These are phyloP conservation scores for Drosophila obscura DNA, from an alignment of 1,140 invertebrate species.

Conservation along the genomic window DNA sequence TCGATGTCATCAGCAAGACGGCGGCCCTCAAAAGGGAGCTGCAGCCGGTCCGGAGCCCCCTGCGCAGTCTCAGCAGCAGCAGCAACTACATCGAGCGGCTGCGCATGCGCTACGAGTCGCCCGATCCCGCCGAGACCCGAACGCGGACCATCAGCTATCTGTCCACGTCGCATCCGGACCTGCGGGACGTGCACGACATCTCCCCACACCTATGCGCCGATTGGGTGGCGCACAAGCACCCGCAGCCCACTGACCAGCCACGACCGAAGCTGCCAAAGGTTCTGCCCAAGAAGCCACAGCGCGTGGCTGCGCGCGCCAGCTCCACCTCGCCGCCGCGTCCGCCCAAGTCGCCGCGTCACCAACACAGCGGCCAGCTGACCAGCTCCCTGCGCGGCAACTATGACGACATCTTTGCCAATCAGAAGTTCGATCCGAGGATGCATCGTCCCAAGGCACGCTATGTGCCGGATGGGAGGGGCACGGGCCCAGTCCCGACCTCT, in stretches of 20 bases:
- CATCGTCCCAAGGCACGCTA: conserved; percentile 91
- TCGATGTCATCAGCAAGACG: conserved; percentile 93
- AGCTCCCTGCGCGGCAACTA: conserved; percentile 80
- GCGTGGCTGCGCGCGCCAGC: conserved; percentile 48
- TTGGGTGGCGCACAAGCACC: conserved; percentile 91
- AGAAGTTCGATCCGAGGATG: conserved; percentile 89
- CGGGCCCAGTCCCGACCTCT: not conserved
- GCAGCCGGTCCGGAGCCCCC: conserved; percentile 63
- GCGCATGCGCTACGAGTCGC: conserved; percentile 88
- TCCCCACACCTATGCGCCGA: conserved; percentile 90
- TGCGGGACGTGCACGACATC: conserved; percentile 89
- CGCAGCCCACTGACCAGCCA: conserved; percentile 83
- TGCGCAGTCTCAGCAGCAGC: conserved; percentile 83
- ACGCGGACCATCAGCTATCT: conserved; percentile 72
- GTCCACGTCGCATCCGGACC: conserved; percentile 91
- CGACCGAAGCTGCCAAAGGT: conserved; percentile 28
- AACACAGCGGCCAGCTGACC: conserved; percentile 29
- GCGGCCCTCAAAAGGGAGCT: conserved; percentile 87
- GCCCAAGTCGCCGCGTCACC: conserved; percentile 66
- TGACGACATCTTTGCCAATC: conserved; percentile 87
- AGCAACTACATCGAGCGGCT: conserved; percentile 85
- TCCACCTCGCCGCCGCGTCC: conserved; percentile 66
- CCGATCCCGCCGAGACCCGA: conserved; percentile 60
- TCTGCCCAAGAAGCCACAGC: conserved; percentile 49
- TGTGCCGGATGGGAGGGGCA: conserved; percentile 85